A percentile compares a stretch with the other conserved stretches of the same genome.
These are phyloP conservation scores for Ochropleura leucogaster DNA, from an alignment of 2,888 invertebrate species.

Conservation along the genomic window DNA sequence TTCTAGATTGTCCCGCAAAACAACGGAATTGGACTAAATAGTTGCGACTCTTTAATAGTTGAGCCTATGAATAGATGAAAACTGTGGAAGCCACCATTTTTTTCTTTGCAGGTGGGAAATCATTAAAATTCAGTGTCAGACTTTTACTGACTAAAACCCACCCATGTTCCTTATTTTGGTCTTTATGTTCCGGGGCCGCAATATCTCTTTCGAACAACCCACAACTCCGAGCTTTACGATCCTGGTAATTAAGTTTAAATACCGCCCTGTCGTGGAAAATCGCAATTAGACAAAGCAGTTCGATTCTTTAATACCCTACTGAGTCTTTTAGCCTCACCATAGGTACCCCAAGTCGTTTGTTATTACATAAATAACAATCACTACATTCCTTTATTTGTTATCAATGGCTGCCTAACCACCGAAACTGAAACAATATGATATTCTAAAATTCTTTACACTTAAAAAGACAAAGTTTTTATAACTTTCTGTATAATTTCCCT, in stretches of 20 bases:
- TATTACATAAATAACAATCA: conserved; percentile 18
- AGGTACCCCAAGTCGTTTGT: neutral
- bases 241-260: neutral
- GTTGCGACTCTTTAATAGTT: too few species aligned
- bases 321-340: neutral
- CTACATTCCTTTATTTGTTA: neutral
- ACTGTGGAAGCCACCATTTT: too few species aligned
- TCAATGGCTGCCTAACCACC: conserved; percentile 44
- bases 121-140: too few species aligned
- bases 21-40: too few species aligned
- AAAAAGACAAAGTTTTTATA: conserved; percentile 34
- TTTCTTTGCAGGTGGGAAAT: too few species aligned
- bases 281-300: neutral
- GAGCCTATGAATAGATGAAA: too few species aligned
- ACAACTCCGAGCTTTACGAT: neutral
- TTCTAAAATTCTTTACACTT: conserved; percentile 27
- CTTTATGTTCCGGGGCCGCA: too few species aligned
- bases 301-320: neutral
- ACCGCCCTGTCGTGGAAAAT: neutral
- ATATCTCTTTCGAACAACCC: too few species aligned
- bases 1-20: too few species aligned
- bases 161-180: too few species aligned
- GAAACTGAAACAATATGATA: conserved; percentile 53
- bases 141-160: too few species aligned
- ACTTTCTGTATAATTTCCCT: conserved; percentile 62